phyloP scores from a whole-genome alignment of 2,888 invertebrate species.

The Opisthograptis luteolata region DNA sequence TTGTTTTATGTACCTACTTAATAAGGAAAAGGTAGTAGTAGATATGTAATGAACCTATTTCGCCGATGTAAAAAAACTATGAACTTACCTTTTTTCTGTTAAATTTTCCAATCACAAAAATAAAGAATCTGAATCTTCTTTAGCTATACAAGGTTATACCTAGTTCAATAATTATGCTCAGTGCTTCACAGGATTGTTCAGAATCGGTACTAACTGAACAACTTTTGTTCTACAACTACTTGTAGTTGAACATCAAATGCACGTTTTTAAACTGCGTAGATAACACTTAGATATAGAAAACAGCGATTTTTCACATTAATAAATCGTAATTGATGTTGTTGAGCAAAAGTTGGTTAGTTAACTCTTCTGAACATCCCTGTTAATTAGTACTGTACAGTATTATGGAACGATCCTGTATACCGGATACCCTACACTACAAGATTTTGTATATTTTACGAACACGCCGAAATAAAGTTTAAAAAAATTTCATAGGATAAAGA shows the following conservation, averaged over 20 bases:
- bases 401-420: conserved; percentile 9
- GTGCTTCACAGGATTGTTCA: conserved; percentile 1
- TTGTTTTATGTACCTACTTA: too few relatives aligned
- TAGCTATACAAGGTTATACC: conserved; percentile 12
- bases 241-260: too few relatives aligned
- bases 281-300: too few relatives aligned
- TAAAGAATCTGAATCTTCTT: background rate
- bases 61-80: too few relatives aligned
- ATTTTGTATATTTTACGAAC: background rate
- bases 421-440: background rate
- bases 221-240: conserved; percentile 23
- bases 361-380: conserved; percentile 1
- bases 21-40: too few relatives aligned
- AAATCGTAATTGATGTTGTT: background rate
- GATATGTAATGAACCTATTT: too few relatives aligned
- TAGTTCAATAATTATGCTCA: conserved; percentile 6
- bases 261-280: too few relatives aligned
- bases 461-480: too few relatives aligned
- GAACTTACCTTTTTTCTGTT: too few relatives aligned
- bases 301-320: too few relatives aligned
- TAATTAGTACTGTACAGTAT: background rate
- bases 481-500: background rate
- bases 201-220: conserved; percentile 14
- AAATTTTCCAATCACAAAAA: too few relatives aligned
- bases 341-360: conserved; percentile 20